Evolutionary conservation across 1,140 invertebrate species (phyloP).

Genomic region (Bombus breviceps): DNA sequence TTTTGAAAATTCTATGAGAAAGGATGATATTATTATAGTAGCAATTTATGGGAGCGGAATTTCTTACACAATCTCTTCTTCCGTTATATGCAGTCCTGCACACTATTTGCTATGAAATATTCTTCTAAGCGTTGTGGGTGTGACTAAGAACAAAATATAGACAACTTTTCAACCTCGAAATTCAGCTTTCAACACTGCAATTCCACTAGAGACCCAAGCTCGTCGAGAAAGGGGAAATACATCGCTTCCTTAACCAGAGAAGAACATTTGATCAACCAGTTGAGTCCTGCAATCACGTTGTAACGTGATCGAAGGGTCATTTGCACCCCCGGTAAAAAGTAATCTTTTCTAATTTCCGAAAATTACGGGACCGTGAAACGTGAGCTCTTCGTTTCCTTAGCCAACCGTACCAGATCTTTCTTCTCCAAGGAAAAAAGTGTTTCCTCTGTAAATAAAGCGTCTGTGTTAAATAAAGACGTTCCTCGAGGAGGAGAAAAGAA

Average conservation of each 20-base stretch:
- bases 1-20: neutral
- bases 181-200: neutral
- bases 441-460: slow-evolving; percentile 55
- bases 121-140: too few relatives aligned
- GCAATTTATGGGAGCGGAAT: neutral
- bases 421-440: slow-evolving; percentile 27
- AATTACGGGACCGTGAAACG: slow-evolving; percentile 20
- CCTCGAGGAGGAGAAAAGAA: neutral
- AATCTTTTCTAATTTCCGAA: slow-evolving; percentile 21
- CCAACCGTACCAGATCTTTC: neutral
- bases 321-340: neutral
- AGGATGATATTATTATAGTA: neutral
- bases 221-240: neutral
- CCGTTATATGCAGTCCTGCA: neutral
- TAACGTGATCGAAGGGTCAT: neutral
- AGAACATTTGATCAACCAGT: neutral
- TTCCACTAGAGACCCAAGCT: neutral
- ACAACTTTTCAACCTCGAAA: neutral
- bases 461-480: slow-evolving; percentile 14
- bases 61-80: neutral
- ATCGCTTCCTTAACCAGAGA: neutral
- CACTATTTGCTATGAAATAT: too few relatives aligned
- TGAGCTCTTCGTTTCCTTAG: slow-evolving; percentile 2
- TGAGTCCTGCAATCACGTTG: neutral
- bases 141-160: too few relatives aligned